Evolutionary conservation across 1,140 invertebrate species (phyloP).

Genomic region (Aphaenogaster ashmeadi): DNA sequence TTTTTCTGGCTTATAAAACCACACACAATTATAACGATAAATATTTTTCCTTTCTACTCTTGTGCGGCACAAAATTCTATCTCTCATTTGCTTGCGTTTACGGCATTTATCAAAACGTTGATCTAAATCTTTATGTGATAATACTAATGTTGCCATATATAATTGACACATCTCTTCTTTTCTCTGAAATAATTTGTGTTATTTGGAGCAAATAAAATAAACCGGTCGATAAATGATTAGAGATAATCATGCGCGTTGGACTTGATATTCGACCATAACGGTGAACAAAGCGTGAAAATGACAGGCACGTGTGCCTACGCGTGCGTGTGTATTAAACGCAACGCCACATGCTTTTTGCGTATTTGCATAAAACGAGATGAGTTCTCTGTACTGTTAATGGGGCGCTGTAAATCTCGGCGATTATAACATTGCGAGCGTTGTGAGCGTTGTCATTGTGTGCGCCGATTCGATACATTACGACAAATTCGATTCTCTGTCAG

Average conservation of each 20-base stretch:
- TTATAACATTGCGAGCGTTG: slow-evolving; percentile 12
- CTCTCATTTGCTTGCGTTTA: neutral
- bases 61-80: neutral
- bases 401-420: slow-evolving; percentile 42
- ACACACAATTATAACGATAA: neutral
- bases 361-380: slow-evolving; percentile 52
- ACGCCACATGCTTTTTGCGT: slow-evolving; percentile 14
- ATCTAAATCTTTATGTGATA: neutral
- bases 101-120: neutral
- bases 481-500: slow-evolving; percentile 34
- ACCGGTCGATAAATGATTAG: slow-evolving; percentile 1
- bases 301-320: neutral
- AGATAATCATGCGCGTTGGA: slow-evolving; percentile 8
- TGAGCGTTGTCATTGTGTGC: slow-evolving; percentile 12
- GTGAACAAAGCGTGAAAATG: slow-evolving; percentile 36
- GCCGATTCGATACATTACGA: slow-evolving; percentile 20
- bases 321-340: slow-evolving; percentile 20
- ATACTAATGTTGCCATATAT: neutral
- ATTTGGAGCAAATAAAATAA: neutral
- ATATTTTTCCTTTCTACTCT: neutral
- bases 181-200: neutral
- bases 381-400: slow-evolving; percentile 38
- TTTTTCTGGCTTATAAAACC: neutral
- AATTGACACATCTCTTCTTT: neutral
- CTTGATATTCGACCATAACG: slow-evolving; percentile 13